These are phyloP conservation scores for Laodelphax striatellus DNA, from an alignment of 1,140 invertebrate genomes.

Conservation along the genomic window DNA sequence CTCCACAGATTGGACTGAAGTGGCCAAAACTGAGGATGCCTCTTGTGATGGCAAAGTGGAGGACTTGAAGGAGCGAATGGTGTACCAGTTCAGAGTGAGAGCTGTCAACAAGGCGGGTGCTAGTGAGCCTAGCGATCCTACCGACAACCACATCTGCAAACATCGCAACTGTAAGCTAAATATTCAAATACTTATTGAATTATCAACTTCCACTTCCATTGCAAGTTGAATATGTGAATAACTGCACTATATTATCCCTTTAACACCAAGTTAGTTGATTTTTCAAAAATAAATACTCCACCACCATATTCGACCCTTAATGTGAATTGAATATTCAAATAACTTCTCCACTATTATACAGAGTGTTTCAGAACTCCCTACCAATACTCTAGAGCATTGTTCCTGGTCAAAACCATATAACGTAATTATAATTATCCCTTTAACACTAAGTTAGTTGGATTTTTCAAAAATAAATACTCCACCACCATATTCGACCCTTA, in stretches of 20 bases:
- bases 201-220: neutral
- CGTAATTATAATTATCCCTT: too few species aligned
- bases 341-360: too few species aligned
- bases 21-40: constrained; percentile 63
- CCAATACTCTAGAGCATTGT: too few species aligned
- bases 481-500: neutral
- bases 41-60: constrained; percentile 71
- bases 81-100: constrained; percentile 84
- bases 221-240: neutral
- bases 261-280: too few species aligned
- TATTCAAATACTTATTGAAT: constrained; percentile 18
- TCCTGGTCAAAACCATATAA: too few species aligned
- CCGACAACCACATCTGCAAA: constrained; percentile 85
- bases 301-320: neutral
- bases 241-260: too few species aligned
- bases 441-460: too few species aligned
- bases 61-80: constrained; percentile 83
- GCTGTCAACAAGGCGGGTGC: constrained; percentile 87
- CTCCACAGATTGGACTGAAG: constrained; percentile 76
- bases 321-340: neutral
- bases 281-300: neutral
- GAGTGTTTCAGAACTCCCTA: too few species aligned
- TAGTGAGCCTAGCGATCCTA: constrained; percentile 79
- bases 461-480: neutral
- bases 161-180: constrained; percentile 75